Evolutionary conservation across 2,797 vertebrate genomes (phyloP), one percentile per base, ranked within the genome.

Genomic region (Chaetodon trifasciatus): DNA sequence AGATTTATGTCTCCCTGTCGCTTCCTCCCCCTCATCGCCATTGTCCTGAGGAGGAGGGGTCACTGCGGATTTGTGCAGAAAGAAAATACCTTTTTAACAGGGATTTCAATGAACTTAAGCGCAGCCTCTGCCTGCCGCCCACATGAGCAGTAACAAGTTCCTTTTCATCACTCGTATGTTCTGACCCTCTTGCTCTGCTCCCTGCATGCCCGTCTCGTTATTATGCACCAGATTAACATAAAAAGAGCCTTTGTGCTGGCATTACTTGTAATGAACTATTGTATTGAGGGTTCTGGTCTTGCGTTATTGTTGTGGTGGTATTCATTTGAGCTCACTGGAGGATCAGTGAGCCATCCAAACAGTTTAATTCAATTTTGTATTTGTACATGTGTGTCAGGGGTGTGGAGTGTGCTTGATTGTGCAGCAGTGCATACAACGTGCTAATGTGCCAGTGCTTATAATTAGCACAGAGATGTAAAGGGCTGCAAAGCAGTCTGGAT

Each of bases 41-140:
- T 84, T 80, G 76, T 88, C 81, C 85, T 78, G 28, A 66, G 62
- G 66, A 88, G 78, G 72, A 75, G 77, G 73, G 78, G 81, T 90
- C 81, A 88, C 74, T 89, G 86, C 62, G 61, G 85, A 84, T 89
- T 58, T 78, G 62, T 79, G 39, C 82, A 49, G 50, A 67, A 71
- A 84, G 60, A 74, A 74, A 86, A 82, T 67, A 78, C 71, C 68
- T 82, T 81, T 68, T 62, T 44, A 50, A 64, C 39, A 28, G 60
- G 58, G 32, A 77, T 70, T 72, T 77, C 32, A 72, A 8, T 72
- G 40, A 76, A 70, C 63, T 76, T 28, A 60, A 44, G 42, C 56
- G 21, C 70, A 24, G 53, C 66, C n/a, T 4, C 60, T 58, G 58
- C 32, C 62, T 62, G 69, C 74, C 2, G 23, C 75, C 65, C 74